Evolutionary conservation across 2,888 invertebrate genomes (phyloP).

Genomic region (Cheiracanthium punctorium): DNA sequence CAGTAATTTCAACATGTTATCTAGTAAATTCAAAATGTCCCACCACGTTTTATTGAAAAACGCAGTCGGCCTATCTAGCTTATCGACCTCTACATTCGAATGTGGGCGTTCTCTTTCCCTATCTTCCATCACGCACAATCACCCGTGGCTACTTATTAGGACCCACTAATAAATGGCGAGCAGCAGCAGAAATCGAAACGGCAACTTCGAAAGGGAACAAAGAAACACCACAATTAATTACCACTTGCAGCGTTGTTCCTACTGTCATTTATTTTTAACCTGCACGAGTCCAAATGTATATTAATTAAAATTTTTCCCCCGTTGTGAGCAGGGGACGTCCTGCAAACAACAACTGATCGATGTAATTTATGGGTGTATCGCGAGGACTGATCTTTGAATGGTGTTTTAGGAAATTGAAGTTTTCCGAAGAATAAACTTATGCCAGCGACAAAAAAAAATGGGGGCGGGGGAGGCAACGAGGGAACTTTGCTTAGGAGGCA

Average conservation of each 20-base stretch:
- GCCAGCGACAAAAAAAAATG: not conserved
- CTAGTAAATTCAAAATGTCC: too few relatives aligned
- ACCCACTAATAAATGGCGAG: constrained; percentile 26
- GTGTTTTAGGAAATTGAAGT: constrained; percentile 7
- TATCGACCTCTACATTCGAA: too few relatives aligned
- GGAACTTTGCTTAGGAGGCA: too few relatives aligned
- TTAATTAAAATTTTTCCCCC: constrained; percentile 62
- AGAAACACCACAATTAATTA: constrained; percentile 47
- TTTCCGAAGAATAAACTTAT: not conserved
- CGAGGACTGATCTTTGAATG: not conserved
- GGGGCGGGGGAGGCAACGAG: too few relatives aligned
- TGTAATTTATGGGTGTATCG: constrained; percentile 3
- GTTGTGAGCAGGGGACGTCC: not conserved
- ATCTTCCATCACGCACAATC: not conserved
- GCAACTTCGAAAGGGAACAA: not conserved
- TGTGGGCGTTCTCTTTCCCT: not conserved
- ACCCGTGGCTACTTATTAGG: constrained; percentile 34
- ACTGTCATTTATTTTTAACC: constrained; percentile 48
- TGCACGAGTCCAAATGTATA: constrained; percentile 52
- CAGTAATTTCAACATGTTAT: too few relatives aligned
- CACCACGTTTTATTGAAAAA: too few relatives aligned
- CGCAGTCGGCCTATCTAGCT: too few relatives aligned
- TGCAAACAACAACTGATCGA: not conserved
- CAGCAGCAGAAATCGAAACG: constrained; percentile 2
- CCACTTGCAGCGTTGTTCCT: constrained; percentile 26